Base-by-base conservation (phyloP, 2,797 vertebrate genomes). In the Sphaeramia orbicularis region DNA sequence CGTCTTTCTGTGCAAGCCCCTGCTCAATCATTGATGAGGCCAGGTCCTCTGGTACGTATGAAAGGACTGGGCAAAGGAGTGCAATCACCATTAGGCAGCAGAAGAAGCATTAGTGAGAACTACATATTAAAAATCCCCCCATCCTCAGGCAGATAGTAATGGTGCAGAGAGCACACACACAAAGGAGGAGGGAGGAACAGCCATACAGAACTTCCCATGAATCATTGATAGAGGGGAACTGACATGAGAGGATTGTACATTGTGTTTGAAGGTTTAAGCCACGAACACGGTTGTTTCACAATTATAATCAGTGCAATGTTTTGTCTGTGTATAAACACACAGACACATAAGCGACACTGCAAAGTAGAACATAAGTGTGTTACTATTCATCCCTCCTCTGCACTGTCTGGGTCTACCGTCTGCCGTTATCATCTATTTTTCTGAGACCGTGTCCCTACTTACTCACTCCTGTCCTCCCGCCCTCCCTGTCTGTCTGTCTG, bases 11-110 rank as follows among this genome's bases (percentile, higher is more conserved):
- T 61, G 64, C 74, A 47, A 73, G 48, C 63, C 59, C 14, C 4
- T 9, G 41, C 74, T 88, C 76, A 83, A 89, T 92, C 89, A 87
- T 84, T 89, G 76, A 91, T 87, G 86, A 90, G 72, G 59, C 53
- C 54, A 19, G 68, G 53, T 86, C 72, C 74, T 88, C 67, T 72
- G 76, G 65, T 76, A 76, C 32, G 19, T 83, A 83, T 78, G 82
- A 79, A 81, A 83, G 77, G 68, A 70, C 55, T 10, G 24, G 58
- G 67, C 59, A 70, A 67, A 58, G 48, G 60, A 76, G 74, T 70
- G 84, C 77, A 87, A 85, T 85, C 78, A 74, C 78, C 78, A 76
- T 84, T 75, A 80, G 42, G 68, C 48, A 67, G 57, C 56, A 61
- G 40, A 58, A 67, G 76, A 69, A 62, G 71, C 79, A 74, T 81